Conservation (phyloP, 1,140 invertebrate genomes). For the Elymnias hypermnestra region DNA sequence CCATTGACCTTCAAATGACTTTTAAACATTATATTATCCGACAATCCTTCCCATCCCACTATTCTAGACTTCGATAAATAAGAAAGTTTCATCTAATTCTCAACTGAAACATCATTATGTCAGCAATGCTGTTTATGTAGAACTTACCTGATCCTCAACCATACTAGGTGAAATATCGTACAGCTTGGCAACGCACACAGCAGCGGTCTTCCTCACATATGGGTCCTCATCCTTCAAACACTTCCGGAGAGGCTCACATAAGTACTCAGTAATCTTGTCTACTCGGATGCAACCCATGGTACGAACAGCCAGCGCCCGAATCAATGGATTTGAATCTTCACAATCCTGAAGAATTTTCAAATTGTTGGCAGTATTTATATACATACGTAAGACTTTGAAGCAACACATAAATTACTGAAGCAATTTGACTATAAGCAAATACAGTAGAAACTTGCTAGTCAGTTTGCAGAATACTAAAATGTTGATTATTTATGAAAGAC, state of each 20-base stretch:
- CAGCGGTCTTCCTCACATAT: constrained; percentile 99
- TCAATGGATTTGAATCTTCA: constrained; percentile 99
- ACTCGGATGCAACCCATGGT: constrained; percentile 99
- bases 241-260: constrained; percentile 98
- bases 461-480: constrained; percentile 14
- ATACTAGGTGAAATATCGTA: constrained; percentile 99
- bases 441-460: constrained; percentile 46
- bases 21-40: constrained; percentile 8
- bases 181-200: constrained; percentile 99
- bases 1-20: too few species aligned
- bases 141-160: constrained; percentile 87
- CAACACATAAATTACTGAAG: constrained; percentile 61
- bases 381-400: too few species aligned
- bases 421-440: constrained; percentile 56
- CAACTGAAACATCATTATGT: too few species aligned
- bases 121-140: too few species aligned
- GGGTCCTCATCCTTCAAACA: constrained; percentile 99
- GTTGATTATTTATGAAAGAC: neutral
- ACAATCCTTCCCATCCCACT: too few species aligned
- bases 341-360: constrained; percentile 86
- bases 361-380: constrained; percentile 1
- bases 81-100: too few species aligned
- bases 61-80: too few species aligned
- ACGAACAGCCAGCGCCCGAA: constrained; percentile 97
- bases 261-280: constrained; percentile 99